Evolutionary conservation across 2,113 vertebrate genomes (phyloP), one percentile per base, ranked within the genome.

Genomic region (Sterrhoptilus dennistouni): DNA sequence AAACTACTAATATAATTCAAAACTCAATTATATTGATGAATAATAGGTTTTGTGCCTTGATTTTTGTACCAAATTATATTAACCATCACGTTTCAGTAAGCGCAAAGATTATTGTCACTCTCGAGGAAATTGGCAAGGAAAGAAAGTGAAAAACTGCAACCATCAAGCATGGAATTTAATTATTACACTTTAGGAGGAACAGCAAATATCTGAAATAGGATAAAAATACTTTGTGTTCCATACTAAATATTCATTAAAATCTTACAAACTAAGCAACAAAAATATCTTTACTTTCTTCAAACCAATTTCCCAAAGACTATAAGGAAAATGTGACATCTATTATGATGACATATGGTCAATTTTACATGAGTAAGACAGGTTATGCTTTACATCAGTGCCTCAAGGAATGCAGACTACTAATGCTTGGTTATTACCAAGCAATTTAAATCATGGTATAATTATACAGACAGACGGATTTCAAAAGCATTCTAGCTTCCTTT

Each of bases 371-470:
- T 61, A 82, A 89, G 54, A 60, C 59, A 89, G 56, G 82, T 92
- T 95, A 93, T 50, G 53, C 72, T 89, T 95, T 93, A 57, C 49
- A 82, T 74, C 71, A 53, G 36, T 53, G 68, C 82, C 65, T 90
- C 71, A 71, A 94, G 89, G 64, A 97, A 90, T 13, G 23, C 23
- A 85, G 83, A 91, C 60, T 81, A 90, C 52, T 91, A 95, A 94
- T 75, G 71, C 68, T 90, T 74, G 59, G 52, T 68, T 89, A 91
- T 93, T 95, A 91, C 31, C 33, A 95, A 88, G 84, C 64, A 91
- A 95, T 95, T 94, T 95, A 94, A 88, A 91, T 95, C 64, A 95
- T 49, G 29, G 70, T 75, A 47, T 90, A 96, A 97, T 94, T 94
- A 94, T 16, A 90, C 57, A 93, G 59, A 87, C 71, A 95, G 66